These are phyloP conservation scores for Pygmarrhopalites habei DNA, from an alignment of 1,140 invertebrate genomes.

Conservation along the genomic window DNA sequence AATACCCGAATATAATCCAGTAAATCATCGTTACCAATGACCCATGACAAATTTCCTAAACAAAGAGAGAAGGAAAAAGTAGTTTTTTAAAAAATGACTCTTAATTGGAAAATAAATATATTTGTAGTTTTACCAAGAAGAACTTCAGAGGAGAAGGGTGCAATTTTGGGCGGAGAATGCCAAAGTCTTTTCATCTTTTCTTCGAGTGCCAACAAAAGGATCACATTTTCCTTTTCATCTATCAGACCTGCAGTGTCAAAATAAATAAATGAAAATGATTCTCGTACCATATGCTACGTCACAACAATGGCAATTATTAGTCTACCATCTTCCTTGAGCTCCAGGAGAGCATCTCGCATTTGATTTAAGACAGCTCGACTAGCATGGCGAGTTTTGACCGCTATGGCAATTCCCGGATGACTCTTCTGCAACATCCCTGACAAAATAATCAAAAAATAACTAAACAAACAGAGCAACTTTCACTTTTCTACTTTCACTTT, in stretches of 20 bases:
- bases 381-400: constrained; percentile 48
- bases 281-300: too few relatives aligned
- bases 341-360: constrained; percentile 42
- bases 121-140: too few relatives aligned
- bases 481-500: neutral
- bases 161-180: constrained; percentile 27
- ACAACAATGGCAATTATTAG: too few relatives aligned
- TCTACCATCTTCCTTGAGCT: constrained; percentile 44
- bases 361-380: constrained; percentile 47
- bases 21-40: constrained; percentile 12
- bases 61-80: too few relatives aligned
- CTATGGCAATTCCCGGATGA: constrained; percentile 47
- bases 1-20: constrained; percentile 11
- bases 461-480: too few relatives aligned
- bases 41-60: constrained; percentile 26
- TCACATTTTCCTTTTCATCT: constrained; percentile 33
- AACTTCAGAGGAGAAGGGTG: constrained; percentile 9
- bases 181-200: constrained; percentile 37
- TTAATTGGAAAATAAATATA: too few relatives aligned
- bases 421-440: constrained; percentile 43
- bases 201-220: constrained; percentile 24
- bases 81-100: too few relatives aligned
- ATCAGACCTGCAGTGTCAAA: too few relatives aligned
- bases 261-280: too few relatives aligned
- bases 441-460: too few relatives aligned